These are phyloP conservation scores for Scaptomyza polygonia DNA, from an alignment of 2,888 invertebrate species.

Conservation along the genomic window DNA sequence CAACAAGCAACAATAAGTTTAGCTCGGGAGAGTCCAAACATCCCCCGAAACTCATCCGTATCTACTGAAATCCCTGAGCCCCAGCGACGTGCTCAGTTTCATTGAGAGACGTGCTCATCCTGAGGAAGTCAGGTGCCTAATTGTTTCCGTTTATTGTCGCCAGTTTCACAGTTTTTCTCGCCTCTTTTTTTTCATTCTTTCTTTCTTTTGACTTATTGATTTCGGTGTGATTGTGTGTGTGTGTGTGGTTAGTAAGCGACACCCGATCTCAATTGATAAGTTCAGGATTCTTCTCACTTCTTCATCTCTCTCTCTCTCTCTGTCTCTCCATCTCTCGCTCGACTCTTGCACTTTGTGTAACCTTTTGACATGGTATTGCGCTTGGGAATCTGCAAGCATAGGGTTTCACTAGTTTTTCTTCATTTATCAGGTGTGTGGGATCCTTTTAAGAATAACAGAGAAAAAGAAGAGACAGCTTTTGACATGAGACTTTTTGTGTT, in stretches of 20 bases:
- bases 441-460: neutral
- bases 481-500: neutral
- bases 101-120: conserved; percentile 69
- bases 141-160: conserved; percentile 81
- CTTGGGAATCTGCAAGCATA: conserved; percentile 52
- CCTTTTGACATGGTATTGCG: conserved; percentile 37
- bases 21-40: conserved; percentile 12
- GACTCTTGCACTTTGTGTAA: conserved; percentile 18
- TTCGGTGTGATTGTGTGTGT: conserved; percentile 31
- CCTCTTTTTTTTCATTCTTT: too few relatives aligned
- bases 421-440: conserved; percentile 13
- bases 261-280: conserved; percentile 75
- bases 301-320: neutral
- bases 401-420: conserved; percentile 35
- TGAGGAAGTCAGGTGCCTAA: conserved; percentile 84
- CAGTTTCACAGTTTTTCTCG: conserved; percentile 42
- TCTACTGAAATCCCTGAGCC: conserved; percentile 2
- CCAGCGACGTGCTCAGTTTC: conserved; percentile 12
- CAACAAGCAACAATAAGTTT: conserved; percentile 1
- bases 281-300: conserved; percentile 18
- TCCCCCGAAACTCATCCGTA: conserved; percentile 6
- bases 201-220: conserved; percentile 51
- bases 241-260: conserved; percentile 73
- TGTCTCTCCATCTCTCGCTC: neutral
- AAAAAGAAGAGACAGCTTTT: neutral